Evolutionary conservation across 2,113 vertebrate genomes (phyloP), one percentile per base, ranked within the genome.

Genomic region (Anser brachyrhynchus): DNA sequence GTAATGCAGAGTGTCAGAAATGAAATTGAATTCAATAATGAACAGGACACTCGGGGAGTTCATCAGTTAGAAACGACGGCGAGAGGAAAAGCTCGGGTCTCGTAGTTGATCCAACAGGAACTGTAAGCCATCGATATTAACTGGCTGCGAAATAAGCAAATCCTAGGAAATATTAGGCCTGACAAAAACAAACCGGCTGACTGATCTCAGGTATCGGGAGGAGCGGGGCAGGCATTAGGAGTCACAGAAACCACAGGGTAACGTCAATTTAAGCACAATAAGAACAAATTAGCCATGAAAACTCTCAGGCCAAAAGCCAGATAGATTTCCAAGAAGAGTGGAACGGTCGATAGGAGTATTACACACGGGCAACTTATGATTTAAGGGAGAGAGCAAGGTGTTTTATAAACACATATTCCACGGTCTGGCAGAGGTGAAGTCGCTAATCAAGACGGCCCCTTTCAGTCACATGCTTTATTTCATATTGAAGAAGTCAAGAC

Each of bases 1-100:
- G 70, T 81, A 84, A 84, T 43, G 80, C 73, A 49, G 51, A 81
- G 57, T 80, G 92, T 87, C 91, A 96, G 91, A 75, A 69, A 35
- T 29, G 37, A 84, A 93, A 95, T 23, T 72, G 91, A 86, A 87
- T 72, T 69, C 66, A 41, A 13, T 54, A 95, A 84, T 8, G 46
- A 95, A 72, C 84, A 49, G 73, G 77, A 87, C 59, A 46, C 84
- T 51, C 0, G 0, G 77, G 81, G 94, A 95, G 93, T 69, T 91
- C 81, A 73, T 84, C 89, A 29, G 57, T 17, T 52, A 41, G 57
- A n/a, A 81, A 90, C 35, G 21, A 81, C 0, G 0, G 46, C 0
- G 8, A 59, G 29, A 89, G 25, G 44, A 55, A 82, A 75, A 3
- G 54, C 62, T 19, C 12, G 43, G 43, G 54, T 64, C 89, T 66